These are phyloP conservation scores for Noctua comes DNA, from an alignment of 2,888 invertebrate species.

Conservation along the genomic window DNA sequence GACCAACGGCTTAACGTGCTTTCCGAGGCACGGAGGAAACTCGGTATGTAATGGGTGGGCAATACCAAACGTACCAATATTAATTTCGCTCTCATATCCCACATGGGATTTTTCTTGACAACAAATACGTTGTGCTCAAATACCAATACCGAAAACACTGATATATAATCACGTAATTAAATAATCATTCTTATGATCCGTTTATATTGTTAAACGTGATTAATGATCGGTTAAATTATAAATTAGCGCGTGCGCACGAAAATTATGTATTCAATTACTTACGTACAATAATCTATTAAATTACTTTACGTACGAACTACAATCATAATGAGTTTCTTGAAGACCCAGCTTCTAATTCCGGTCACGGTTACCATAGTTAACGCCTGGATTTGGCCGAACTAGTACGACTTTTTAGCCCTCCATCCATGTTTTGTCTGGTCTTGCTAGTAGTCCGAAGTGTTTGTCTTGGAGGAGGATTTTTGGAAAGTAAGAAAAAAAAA, in stretches of 20 bases:
- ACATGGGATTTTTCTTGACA: background rate
- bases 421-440: too few relatives aligned
- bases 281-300: background rate
- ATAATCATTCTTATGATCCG: background rate
- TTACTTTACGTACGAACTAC: background rate
- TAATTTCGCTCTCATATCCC: background rate
- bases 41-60: too few relatives aligned
- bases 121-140: background rate
- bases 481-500: too few relatives aligned
- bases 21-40: too few relatives aligned
- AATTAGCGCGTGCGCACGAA: background rate
- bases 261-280: background rate
- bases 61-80: slow-evolving; percentile 30
- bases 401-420: too few relatives aligned
- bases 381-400: too few relatives aligned
- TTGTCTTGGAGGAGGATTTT: too few relatives aligned
- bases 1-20: too few relatives aligned
- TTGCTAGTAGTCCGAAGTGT: too few relatives aligned
- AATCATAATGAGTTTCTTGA: too few relatives aligned
- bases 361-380: too few relatives aligned
- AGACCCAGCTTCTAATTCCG: too few relatives aligned
- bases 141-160: background rate
- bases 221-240: slow-evolving; percentile 41
- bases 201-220: slow-evolving; percentile 2
- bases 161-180: background rate